phyloP scores from a whole-genome alignment of 2,888 invertebrate genomes.

The Encarsia formosa region DNA sequence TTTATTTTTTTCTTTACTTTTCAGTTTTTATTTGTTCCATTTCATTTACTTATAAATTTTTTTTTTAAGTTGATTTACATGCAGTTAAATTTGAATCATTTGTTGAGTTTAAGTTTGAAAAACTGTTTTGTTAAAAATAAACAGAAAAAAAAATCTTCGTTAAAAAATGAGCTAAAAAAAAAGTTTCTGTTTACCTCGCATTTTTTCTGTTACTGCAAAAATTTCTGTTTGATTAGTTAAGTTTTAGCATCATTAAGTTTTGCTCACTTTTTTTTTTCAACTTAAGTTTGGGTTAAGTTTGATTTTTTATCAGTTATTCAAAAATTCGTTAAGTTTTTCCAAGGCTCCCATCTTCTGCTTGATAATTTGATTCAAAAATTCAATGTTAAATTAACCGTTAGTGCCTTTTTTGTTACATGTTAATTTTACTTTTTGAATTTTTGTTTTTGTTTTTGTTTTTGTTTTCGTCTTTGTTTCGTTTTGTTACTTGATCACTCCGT shows the following conservation, averaged over 20 bases:
- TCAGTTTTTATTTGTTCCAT: no score
- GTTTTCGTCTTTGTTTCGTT: conserved; percentile 3
- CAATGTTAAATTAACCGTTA: no score
- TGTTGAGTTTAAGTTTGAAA: conserved; percentile 6
- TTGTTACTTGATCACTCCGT: background rate
- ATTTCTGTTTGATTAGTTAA: conserved; percentile 6
- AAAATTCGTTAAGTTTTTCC: no score
- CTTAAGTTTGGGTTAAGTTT: no score
- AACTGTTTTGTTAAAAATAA: background rate
- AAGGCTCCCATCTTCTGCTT: no score
- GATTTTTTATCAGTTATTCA: no score
- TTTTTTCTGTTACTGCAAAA: background rate
- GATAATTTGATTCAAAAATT: no score
- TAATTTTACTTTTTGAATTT: background rate
- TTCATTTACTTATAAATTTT: background rate
- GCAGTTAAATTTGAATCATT: background rate
- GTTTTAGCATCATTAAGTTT: conserved; percentile 16
- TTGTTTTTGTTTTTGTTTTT: conserved; percentile 10
- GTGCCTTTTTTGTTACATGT: background rate
- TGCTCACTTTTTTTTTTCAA: background rate
- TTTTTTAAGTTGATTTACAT: background rate
- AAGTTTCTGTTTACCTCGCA: conserved; percentile 1
- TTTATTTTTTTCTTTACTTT: background rate
- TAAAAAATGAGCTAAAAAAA: no score
- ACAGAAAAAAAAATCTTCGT: no score